Percentiles rank a stretch among this genome's conserved stretches.
phyloP scores from a whole-genome alignment of 2,113 vertebrate species.

The Morphnarchus princeps region DNA sequence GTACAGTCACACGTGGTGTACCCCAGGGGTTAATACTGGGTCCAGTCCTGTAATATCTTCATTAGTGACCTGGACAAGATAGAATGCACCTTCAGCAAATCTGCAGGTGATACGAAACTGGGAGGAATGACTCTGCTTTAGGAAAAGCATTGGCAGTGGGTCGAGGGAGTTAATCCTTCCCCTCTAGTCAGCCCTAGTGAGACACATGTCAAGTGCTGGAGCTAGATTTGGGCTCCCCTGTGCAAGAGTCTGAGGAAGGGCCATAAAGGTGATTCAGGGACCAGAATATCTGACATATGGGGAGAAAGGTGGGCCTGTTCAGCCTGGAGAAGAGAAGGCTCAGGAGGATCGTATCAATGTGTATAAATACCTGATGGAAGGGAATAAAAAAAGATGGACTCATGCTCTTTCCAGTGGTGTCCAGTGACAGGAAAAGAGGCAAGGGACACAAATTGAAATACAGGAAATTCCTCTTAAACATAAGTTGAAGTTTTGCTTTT shows the following conservation, averaged over 20 bases:
- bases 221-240: background rate
- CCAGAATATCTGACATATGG: background rate
- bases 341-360: background rate
- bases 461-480: background rate
- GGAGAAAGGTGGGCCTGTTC: background rate
- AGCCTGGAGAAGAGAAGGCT: background rate
- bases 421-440: background rate
- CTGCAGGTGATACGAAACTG: background rate
- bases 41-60: background rate
- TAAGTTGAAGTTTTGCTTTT: background rate
- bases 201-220: background rate
- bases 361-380: background rate
- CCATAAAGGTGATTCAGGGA: background rate
- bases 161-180: background rate
- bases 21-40: too few species aligned
- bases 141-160: accelerated
- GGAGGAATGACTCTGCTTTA: background rate
- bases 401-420: background rate
- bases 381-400: background rate
- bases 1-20: background rate
- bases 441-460: background rate
- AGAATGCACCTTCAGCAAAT: background rate
- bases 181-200: background rate
- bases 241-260: background rate
- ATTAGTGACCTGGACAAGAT: background rate